phyloP scores from a whole-genome alignment of 2,113 vertebrate genomes.

The Hypocryptadius cinnamomeus region DNA sequence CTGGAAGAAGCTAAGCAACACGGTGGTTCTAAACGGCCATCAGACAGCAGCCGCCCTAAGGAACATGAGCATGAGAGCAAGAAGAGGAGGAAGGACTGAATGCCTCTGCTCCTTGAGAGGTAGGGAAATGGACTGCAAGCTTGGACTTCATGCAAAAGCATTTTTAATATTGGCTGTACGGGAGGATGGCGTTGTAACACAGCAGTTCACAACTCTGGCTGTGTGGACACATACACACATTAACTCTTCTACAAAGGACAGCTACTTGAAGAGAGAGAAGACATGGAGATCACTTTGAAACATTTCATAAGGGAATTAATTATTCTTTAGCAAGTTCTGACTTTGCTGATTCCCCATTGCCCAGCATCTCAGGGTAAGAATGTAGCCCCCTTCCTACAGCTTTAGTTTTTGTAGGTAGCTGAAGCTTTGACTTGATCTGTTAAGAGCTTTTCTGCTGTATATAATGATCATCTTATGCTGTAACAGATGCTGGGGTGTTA shows the following conservation, averaged over 20 bases:
- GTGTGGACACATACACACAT: neutral
- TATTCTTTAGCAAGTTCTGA: neutral
- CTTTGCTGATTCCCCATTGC: neutral
- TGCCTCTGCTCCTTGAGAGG: neutral
- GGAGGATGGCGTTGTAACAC: neutral
- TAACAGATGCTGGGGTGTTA: constrained; percentile 7
- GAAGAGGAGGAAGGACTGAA: constrained; percentile 95
- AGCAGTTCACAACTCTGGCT: neutral
- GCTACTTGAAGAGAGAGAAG: neutral
- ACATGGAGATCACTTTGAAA: neutral
- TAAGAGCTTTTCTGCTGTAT: constrained; percentile 33
- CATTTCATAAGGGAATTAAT: constrained; percentile 29
- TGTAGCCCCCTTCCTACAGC: constrained; percentile 14
- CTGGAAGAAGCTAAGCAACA: constrained; percentile 98
- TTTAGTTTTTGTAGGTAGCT: constrained; percentile 33
- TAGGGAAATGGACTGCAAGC: constrained; percentile 27
- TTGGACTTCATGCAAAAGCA: neutral
- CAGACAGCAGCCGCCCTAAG: constrained; percentile 87
- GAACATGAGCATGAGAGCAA: constrained; percentile 95
- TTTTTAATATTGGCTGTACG: neutral
- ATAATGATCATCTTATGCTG: constrained; percentile 7
- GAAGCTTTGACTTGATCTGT: constrained; percentile 24
- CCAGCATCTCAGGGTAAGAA: constrained; percentile 41
- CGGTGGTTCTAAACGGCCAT: constrained; percentile 91
- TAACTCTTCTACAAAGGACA: neutral